Base-by-base conservation (phyloP, 2,888 invertebrate species). In the Clistopyga incitator region DNA sequence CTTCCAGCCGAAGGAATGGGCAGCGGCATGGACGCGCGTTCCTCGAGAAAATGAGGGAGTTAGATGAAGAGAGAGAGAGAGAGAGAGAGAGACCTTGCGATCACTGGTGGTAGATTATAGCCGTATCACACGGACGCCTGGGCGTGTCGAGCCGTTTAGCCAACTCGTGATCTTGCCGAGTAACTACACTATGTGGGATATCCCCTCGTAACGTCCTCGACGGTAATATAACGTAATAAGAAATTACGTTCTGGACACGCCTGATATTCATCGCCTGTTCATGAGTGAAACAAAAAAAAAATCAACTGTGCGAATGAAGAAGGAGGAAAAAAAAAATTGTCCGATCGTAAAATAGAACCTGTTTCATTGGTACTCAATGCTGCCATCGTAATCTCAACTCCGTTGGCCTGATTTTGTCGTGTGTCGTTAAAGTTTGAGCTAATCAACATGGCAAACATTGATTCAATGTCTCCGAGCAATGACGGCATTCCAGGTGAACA, bases 131-230 rank as follows among this genome's bases (percentile, higher is more conserved):
- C 85, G 84, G 81, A 81, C 79, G 84, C 61, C 78, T 84, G 85
- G 85, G 85, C 85, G 85, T 86, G 84, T 71, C 83, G 64, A 59
- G 71, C 74, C 85, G 85, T 86, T 86, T 85, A 86, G 83, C 78
- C 75, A 78, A 75, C 81, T 81, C 84, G 84, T 84, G 84, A 72
- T 76, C 47, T 38, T 71, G 64, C 80, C 67, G 74, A 68, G 72
- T 74, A 74, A 80, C 80, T 74, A 74, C 78, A 18, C 6, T 77
- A 72, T 56, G 54, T 23, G 59, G 52, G 34, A 54, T 76, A 59
- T 72, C 29, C 56, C 61, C 52, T 64, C 67, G 61, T 56, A 59
- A 47, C 29, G 76, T 80, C 72, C 61, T 75, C 75, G 68, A 65
- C 50, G 74, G 25, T 70, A 77, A 74, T 75, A 34, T 38, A 77